phyloP scores from a whole-genome alignment of 1,140 invertebrate species.

The Drosophila kanapiae region DNA sequence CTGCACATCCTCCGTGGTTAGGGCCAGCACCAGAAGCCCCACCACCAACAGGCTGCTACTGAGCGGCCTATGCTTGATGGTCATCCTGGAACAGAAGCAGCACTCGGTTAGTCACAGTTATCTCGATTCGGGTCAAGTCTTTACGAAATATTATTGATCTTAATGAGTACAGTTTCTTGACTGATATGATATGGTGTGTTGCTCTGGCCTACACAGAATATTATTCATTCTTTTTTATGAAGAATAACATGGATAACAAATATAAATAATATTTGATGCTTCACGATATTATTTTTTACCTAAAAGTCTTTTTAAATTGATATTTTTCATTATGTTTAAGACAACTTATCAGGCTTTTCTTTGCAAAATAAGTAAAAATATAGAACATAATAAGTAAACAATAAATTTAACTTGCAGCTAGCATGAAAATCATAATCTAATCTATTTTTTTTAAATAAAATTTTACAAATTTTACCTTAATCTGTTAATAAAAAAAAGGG shows the following conservation, averaged over 20 bases:
- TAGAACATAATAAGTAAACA: neutral
- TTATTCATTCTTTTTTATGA: too few species aligned
- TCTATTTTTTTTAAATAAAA: neutral
- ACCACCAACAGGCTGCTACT: conserved; percentile 39
- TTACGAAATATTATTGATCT: neutral
- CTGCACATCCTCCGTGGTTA: conserved; percentile 49
- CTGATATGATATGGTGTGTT: neutral
- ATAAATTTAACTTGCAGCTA: neutral
- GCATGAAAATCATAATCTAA: neutral
- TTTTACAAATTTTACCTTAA: neutral
- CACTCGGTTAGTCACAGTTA: conserved; percentile 5
- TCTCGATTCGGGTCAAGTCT: neutral
- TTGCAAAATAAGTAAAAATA: neutral
- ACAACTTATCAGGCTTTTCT: neutral
- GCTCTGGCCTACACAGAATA: neutral
- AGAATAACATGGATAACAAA: too few species aligned
- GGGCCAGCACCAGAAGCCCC: conserved; percentile 47
- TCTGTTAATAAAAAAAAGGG: neutral
- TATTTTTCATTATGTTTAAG: neutral
- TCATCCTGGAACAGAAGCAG: conserved; percentile 51
- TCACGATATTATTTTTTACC: too few species aligned
- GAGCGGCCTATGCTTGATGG: conserved; percentile 31
- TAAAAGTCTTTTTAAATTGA: too few species aligned
- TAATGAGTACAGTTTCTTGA: neutral
- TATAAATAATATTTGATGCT: too few species aligned